Evolutionary conservation across 2,113 vertebrate species (phyloP).

Genomic region (Sisor rabdophorus): DNA sequence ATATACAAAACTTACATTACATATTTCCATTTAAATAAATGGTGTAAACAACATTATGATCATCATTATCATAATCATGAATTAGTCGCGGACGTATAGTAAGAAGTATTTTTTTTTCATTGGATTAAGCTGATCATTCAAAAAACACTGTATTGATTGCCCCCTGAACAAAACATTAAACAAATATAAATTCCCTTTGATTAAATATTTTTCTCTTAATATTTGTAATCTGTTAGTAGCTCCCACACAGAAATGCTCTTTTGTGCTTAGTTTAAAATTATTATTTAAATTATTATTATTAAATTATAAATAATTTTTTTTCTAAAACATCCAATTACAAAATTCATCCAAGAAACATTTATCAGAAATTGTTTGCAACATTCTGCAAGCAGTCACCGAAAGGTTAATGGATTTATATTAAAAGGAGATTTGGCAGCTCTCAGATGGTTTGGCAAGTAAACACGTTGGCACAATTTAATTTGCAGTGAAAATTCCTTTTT

Average conservation of each 20-base stretch:
- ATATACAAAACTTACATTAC: too few species aligned
- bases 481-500: slow-evolving; percentile 43
- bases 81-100: not conserved
- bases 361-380: slow-evolving; percentile 19
- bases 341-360: slow-evolving; percentile 14
- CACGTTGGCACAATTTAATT: slow-evolving; percentile 53
- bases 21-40: too few species aligned
- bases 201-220: too few species aligned
- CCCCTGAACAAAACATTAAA: not conserved
- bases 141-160: not conserved
- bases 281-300: not conserved
- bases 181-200: not conserved
- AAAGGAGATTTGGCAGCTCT: slow-evolving; percentile 49
- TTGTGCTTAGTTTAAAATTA: not conserved
- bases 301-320: not conserved
- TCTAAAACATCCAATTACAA: not conserved
- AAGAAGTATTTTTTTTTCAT: not conserved
- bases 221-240: not conserved
- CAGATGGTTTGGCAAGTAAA: slow-evolving; percentile 50
- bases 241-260: not conserved
- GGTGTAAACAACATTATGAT: too few species aligned
- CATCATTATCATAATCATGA: too few species aligned
- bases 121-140: too few species aligned
- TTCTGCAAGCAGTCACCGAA: slow-evolving; percentile 42
- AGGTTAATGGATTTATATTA: slow-evolving; percentile 59